phyloP scores from a whole-genome alignment of 2,113 vertebrate genomes.

The Marmota monax region DNA sequence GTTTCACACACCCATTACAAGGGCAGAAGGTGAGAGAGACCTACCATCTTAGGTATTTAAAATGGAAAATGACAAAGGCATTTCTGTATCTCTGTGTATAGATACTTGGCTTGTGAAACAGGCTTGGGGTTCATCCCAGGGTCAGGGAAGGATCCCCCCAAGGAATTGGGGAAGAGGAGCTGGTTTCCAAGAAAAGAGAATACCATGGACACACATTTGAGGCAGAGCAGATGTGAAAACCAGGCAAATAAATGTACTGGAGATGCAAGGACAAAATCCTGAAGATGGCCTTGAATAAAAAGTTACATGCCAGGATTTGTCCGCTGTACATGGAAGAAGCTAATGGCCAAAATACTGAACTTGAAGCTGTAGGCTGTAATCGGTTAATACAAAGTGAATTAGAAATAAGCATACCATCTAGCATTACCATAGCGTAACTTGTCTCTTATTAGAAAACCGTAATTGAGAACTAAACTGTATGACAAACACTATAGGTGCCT shows the following conservation, averaged over 20 bases:
- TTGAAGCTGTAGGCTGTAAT: background rate
- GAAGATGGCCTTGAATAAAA: background rate
- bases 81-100: background rate
- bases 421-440: background rate
- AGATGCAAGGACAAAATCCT: background rate
- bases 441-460: constrained; percentile 50
- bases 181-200: background rate
- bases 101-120: background rate
- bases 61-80: background rate
- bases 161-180: background rate
- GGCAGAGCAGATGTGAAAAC: background rate
- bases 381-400: background rate
- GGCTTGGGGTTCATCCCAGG: background rate
- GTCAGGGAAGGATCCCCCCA: background rate
- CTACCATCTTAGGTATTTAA: background rate
- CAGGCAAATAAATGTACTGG: background rate
- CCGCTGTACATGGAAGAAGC: background rate
- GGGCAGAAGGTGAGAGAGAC: background rate
- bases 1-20: background rate
- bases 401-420: constrained; percentile 2
- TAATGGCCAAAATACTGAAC: background rate
- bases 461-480: constrained; percentile 53
- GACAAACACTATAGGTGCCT: background rate
- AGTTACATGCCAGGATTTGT: background rate
- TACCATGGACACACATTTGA: background rate